Base-by-base conservation (phyloP, 2,113 vertebrate genomes). In the Oryzias melastigma region DNA sequence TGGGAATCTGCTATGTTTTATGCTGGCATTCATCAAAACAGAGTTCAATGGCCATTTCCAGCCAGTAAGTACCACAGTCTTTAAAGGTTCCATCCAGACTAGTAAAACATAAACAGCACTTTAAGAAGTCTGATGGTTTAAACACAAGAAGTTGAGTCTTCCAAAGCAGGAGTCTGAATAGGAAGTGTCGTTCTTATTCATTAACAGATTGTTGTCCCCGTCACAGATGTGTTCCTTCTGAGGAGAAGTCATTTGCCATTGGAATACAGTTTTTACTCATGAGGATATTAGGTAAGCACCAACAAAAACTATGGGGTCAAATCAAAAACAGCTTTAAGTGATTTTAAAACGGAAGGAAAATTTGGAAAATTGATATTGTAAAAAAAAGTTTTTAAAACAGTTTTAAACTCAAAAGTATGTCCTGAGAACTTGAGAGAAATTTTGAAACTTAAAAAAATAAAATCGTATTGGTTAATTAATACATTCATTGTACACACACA, bases 221-320 rank as follows among this genome's bases (percentile, higher is more conserved):
- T 70, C 78, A 18, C 87, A 99, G 97, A 51, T 92, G 91, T 40
- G 96, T 98, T 69, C 90, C 92, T 52, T 90, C 93, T 29, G 95
- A 98, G 0, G 96, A 98, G 61, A 99, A 99, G 72, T 98, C 97
- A 0, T 98, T 99, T 42, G 95, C 97, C 44, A 96, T 99, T 0
- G 97, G 97, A 24, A 85, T 99, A 1, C 97, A 99, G 75, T 99
- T 99, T 87, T 79, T 98, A 61, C 83, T 99, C 2, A 93, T 98
- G 93, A 94, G 96, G 75, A 52, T 98, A 51, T 78, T 98, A 20
- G 96, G 97, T 98, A 88, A 94, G 95, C 91, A 10, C 15, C 7
- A 15, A 19, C 16, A 14, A 8, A 56, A 43, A 43, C 45, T 6
- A 4, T 17, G 20, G 7, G 3, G 3, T 35, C 35, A 35, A 35